These are phyloP conservation scores for Sebastes cheni DNA, from an alignment of 2,797 vertebrate species.

Conservation along the genomic window DNA sequence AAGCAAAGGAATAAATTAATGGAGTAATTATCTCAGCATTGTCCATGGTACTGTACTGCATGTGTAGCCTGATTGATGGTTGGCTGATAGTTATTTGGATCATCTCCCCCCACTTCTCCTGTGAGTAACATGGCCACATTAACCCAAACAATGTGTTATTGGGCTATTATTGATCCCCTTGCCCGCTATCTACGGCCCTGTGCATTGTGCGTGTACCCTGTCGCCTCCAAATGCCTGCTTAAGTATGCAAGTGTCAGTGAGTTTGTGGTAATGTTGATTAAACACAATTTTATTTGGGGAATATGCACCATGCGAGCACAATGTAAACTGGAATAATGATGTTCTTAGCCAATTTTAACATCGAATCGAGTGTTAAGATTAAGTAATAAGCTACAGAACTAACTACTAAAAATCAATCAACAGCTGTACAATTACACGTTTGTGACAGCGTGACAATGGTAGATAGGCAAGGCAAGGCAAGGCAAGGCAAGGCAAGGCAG, in stretches of 20 bases:
- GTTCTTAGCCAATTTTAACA: neutral
- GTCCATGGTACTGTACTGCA: neutral
- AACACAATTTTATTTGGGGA: neutral
- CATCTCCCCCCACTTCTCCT: neutral
- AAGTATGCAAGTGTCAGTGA: neutral
- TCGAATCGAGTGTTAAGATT: neutral
- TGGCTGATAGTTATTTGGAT: neutral
- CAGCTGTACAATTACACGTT: slow-evolving; percentile 20
- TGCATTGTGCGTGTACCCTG: neutral
- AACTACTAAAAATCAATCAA: neutral
- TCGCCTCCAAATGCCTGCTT: neutral
- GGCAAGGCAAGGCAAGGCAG: too few relatives aligned
- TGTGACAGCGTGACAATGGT: slow-evolving; percentile 39
- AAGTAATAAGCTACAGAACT: neutral
- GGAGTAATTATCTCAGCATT: neutral
- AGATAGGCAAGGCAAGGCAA: neutral
- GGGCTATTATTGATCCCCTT: neutral
- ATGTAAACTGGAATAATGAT: neutral
- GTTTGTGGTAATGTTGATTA: neutral
- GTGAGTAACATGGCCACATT: neutral
- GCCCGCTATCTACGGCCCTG: neutral
- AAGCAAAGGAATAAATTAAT: neutral
- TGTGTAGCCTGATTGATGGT: neutral
- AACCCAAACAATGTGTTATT: neutral
- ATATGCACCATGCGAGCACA: neutral